Evolutionary conservation across 2,888 invertebrate species (phyloP).

Genomic region (Beris morrisii): DNA sequence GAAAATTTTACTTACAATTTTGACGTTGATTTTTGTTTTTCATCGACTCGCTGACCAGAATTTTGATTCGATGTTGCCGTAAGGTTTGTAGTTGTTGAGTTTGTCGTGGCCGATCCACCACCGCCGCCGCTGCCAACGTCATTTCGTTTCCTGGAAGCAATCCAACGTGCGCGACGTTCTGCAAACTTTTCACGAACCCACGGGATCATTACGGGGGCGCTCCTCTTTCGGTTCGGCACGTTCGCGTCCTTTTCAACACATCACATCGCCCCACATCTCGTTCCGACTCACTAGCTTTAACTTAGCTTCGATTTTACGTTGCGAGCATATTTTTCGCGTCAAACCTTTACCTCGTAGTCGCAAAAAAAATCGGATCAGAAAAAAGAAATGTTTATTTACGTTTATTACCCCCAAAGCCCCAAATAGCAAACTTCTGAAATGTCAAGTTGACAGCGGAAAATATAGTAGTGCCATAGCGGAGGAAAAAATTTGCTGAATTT

Average conservation of each 20-base stretch:
- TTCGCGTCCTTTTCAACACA: constrained; percentile 2
- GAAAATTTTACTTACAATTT: constrained; percentile 44
- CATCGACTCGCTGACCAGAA: constrained; percentile 32
- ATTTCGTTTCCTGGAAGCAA: constrained; percentile 48
- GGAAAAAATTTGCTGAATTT: background rate
- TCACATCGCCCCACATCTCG: background rate
- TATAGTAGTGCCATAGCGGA: background rate
- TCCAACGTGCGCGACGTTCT: constrained; percentile 54
- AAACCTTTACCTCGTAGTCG: too few species aligned
- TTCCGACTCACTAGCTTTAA: background rate
- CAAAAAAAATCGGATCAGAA: too few species aligned
- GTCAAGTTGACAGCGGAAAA: too few species aligned
- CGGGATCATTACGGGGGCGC: constrained; percentile 48
- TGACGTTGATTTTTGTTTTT: constrained; percentile 39
- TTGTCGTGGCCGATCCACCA: background rate
- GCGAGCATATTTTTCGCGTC: background rate
- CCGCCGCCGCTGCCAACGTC: constrained; percentile 36
- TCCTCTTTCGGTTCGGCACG: background rate
- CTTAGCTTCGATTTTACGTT: constrained; percentile 16
- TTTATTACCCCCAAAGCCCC: too few species aligned
- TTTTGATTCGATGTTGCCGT: constrained; percentile 11
- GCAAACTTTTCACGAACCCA: constrained; percentile 57
- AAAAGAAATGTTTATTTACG: too few species aligned
- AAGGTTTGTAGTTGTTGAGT: constrained; percentile 22
- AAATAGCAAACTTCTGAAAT: too few species aligned